Percentiles rank a stretch among this genome's conserved stretches.
Conservation (phyloP, 1,140 invertebrate genomes). For the Orchestia grillus region DNA sequence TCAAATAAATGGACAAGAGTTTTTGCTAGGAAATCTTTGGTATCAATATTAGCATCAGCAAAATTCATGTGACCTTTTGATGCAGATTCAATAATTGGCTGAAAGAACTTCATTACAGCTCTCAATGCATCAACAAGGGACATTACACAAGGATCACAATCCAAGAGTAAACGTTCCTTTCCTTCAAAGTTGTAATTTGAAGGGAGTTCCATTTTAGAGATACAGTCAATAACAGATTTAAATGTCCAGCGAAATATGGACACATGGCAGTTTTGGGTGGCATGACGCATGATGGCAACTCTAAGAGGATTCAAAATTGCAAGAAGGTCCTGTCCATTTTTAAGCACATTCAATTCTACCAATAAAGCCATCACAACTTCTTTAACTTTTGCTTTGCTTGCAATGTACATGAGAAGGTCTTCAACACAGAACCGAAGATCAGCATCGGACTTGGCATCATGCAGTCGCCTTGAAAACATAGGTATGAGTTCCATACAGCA, state of each 20-base stretch:
- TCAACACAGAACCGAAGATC: neutral
- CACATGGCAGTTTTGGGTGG: neutral
- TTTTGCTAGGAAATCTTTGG: neutral
- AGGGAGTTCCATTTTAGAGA: constrained; percentile 11
- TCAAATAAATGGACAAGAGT: constrained; percentile 24
- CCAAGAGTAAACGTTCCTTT: neutral
- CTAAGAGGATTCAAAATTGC: neutral
- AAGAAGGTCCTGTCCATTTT: neutral
- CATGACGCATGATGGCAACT: neutral
- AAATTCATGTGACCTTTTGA: neutral
- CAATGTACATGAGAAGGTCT: constrained; percentile 11
- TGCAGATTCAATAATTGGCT: neutral
- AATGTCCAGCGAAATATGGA: constrained; percentile 6
- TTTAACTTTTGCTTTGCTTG: neutral
- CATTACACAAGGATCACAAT: constrained; percentile 35
- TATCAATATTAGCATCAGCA: neutral
- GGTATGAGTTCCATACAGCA: neutral
- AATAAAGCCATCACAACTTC: constrained; percentile 34
- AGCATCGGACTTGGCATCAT: neutral
- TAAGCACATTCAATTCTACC: neutral
- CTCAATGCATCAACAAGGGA: constrained; percentile 15
- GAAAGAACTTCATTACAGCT: neutral
- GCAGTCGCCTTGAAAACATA: neutral
- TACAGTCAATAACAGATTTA: constrained; percentile 5
- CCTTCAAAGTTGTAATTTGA: neutral